Conservation (phyloP, 1,140 invertebrate genomes). For the Samia ricini region DNA sequence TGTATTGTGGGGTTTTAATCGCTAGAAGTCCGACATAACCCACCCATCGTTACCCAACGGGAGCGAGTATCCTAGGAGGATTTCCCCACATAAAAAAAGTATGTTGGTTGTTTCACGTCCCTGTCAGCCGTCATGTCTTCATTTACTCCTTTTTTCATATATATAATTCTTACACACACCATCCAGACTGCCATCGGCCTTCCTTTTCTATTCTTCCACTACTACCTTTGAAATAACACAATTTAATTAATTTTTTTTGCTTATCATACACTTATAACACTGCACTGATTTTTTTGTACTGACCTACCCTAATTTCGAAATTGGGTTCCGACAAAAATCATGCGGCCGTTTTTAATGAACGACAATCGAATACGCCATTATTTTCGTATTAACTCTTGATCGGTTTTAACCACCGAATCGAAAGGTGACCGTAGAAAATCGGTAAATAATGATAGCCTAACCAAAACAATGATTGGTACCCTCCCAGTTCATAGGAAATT, state of each 20-base stretch:
- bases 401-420: constrained; percentile 53
- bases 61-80: too few species aligned
- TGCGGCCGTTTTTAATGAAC: constrained; percentile 39
- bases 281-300: constrained; percentile 8
- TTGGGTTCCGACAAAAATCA: constrained; percentile 2
- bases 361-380: constrained; percentile 60
- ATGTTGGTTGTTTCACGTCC: too few species aligned
- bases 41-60: too few species aligned
- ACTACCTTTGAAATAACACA: background rate
- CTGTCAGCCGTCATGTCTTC: too few species aligned
- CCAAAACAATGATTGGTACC: constrained; percentile 15
- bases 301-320: constrained; percentile 9
- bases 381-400: constrained; percentile 66
- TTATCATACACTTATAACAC: constrained; percentile 2
- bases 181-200: too few species aligned
- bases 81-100: too few species aligned
- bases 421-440: constrained; percentile 39
- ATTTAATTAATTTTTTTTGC: background rate
- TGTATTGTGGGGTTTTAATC: too few species aligned
- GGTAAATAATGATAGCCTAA: constrained; percentile 60
- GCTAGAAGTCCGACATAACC: too few species aligned
- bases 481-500: background rate
- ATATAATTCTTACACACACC: too few species aligned
- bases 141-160: too few species aligned
- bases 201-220: too few species aligned